Evolutionary conservation across 2,888 invertebrate species (phyloP).

Genomic region (Stenotaenia linearis): DNA sequence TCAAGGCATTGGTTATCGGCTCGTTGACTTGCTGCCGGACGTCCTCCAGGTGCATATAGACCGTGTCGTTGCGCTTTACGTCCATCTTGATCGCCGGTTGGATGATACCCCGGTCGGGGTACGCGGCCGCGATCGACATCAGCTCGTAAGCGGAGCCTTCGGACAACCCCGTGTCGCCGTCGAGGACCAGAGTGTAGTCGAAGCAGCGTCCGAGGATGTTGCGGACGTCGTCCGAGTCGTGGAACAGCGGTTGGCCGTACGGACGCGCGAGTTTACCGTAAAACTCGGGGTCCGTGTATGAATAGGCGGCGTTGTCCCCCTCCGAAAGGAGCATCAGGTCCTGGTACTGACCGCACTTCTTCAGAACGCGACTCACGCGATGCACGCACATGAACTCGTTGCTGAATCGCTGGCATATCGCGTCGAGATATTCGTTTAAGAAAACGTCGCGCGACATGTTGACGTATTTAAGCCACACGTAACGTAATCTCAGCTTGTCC

Average conservation of each 20-base stretch:
- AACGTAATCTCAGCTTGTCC: constrained; percentile 32
- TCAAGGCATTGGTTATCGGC: constrained; percentile 36
- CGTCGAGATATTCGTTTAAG: constrained; percentile 32
- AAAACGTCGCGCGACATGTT: constrained; percentile 28
- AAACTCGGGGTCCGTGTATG: constrained; percentile 32
- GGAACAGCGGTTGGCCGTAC: constrained; percentile 34
- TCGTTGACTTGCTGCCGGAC: constrained; percentile 36
- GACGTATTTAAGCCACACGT: constrained; percentile 36
- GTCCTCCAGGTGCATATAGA: constrained; percentile 36
- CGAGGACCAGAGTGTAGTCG: constrained; percentile 36
- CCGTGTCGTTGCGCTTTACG: constrained; percentile 33
- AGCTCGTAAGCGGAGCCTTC: constrained; percentile 35
- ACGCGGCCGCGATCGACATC: constrained; percentile 36
- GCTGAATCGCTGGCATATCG: constrained; percentile 28
- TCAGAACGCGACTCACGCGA: constrained; percentile 36
- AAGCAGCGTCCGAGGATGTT: constrained; percentile 35
- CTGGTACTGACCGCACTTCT: constrained; percentile 37
- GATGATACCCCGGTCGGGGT: constrained; percentile 36
- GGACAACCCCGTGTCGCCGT: constrained; percentile 35
- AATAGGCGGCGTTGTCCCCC: constrained; percentile 35
- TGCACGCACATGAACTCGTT: constrained; percentile 36
- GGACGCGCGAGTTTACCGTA: constrained; percentile 34
- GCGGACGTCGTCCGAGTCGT: constrained; percentile 33
- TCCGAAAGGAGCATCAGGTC: constrained; percentile 36
- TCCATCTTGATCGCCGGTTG: constrained; percentile 37